These are phyloP conservation scores for Lagopus leucura DNA, from an alignment of 2,113 vertebrate species.

Conservation along the genomic window DNA sequence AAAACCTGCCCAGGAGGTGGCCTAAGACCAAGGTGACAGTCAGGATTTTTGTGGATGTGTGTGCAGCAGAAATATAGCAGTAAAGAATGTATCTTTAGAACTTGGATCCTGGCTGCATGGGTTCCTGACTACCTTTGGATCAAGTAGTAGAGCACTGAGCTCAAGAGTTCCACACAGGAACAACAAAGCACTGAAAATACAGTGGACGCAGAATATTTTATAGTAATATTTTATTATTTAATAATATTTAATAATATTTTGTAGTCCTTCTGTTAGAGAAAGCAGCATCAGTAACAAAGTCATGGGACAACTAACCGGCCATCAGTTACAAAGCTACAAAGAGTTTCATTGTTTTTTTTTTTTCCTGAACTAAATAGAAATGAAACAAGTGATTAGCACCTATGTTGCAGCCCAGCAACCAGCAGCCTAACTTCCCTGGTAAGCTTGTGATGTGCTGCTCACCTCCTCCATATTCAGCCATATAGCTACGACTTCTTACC, in stretches of 20 bases:
- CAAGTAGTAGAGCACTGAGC: neutral
- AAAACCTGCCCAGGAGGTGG: neutral
- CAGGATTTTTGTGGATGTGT: neutral
- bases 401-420: neutral
- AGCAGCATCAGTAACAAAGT: no score
- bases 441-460: neutral
- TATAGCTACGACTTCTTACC: neutral
- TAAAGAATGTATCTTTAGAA: neutral
- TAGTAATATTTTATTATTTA: neutral
- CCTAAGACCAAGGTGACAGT: neutral
- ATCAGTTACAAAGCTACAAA: neutral
- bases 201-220: neutral
- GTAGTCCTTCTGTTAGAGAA: neutral
- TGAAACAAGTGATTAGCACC: neutral
- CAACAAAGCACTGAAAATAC: neutral
- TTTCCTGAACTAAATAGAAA: neutral
- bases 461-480: neutral
- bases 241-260: neutral
- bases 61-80: neutral
- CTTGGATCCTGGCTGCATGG: neutral
- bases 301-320: accelerated
- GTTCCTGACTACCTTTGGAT: neutral
- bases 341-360: neutral
- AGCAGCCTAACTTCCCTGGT: neutral
- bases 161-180: neutral